phyloP scores from a whole-genome alignment of 2,797 vertebrate genomes.

The Cyprinodon diabolis region DNA sequence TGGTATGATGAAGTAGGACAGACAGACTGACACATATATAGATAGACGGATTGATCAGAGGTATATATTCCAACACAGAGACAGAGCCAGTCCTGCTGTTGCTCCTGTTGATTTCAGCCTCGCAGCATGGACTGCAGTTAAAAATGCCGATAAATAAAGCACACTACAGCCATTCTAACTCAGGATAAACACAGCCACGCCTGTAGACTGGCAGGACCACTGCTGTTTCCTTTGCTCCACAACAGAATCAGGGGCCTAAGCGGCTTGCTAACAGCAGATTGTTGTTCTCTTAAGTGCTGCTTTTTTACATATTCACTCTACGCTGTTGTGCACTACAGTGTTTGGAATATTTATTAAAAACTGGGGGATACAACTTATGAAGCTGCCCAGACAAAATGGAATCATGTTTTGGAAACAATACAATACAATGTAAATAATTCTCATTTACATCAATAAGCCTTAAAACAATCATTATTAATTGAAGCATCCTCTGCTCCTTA shows the following conservation, averaged over 20 bases:
- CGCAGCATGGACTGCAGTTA: conserved; percentile 72
- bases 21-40: conserved; percentile 11
- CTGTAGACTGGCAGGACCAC: conserved; percentile 30
- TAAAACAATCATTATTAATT: background rate
- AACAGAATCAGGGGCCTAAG: conserved; percentile 25
- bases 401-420: background rate
- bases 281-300: conserved; percentile 23
- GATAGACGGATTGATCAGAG: conserved; percentile 48
- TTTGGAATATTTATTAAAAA: conserved; percentile 17
- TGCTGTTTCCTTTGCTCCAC: conserved; percentile 27
- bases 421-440: background rate
- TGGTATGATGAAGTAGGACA: conserved; percentile 42
- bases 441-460: background rate
- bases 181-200: conserved; percentile 76
- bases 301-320: conserved; percentile 33
- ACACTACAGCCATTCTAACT: conserved; percentile 69
- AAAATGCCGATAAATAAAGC: conserved; percentile 74
- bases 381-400: background rate
- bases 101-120: conserved; percentile 72
- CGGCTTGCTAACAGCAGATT: conserved; percentile 17
- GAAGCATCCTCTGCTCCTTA: background rate
- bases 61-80: conserved; percentile 38
- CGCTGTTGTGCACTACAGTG: conserved; percentile 20
- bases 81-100: conserved; percentile 45
- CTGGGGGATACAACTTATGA: conserved; percentile 5